These are phyloP conservation scores for Notothenia rossii DNA, from an alignment of 2,113 vertebrate species.

Conservation along the genomic window DNA sequence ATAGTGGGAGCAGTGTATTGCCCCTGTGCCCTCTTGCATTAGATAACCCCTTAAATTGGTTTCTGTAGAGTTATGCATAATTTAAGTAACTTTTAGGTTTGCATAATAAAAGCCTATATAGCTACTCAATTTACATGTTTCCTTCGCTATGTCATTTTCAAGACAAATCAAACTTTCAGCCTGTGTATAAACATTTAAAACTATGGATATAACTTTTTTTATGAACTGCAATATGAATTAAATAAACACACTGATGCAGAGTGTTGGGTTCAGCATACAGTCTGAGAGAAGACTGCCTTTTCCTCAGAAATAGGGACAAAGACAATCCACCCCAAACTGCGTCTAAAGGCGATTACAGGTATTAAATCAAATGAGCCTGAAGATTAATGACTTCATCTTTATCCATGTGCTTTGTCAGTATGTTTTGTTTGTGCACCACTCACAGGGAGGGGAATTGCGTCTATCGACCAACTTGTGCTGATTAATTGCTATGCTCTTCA, in stretches of 20 bases:
- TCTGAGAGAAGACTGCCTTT: too few relatives aligned
- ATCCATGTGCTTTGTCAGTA: constrained; percentile 62
- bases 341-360: constrained; percentile 32
- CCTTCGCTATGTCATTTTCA: neutral
- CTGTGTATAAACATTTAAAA: neutral
- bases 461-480: constrained; percentile 36
- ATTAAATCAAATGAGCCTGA: constrained; percentile 58
- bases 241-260: too few relatives aligned
- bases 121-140: neutral
- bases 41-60: constrained; percentile 3
- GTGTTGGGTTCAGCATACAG: neutral
- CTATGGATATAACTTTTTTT: neutral
- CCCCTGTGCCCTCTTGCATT: constrained; percentile 7
- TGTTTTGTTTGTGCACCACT: constrained; percentile 55
- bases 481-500: constrained; percentile 57
- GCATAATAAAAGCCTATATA: neutral
- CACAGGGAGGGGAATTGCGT: constrained; percentile 38
- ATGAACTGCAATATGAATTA: neutral
- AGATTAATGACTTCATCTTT: constrained; percentile 66
- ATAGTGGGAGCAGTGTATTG: neutral
- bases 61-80: constrained; percentile 12
- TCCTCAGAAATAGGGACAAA: neutral
- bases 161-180: neutral
- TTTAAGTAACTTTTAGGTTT: neutral
- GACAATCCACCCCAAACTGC: constrained; percentile 3